Conservation (phyloP, 2,888 invertebrate species). For the Andrena camellia region DNA sequence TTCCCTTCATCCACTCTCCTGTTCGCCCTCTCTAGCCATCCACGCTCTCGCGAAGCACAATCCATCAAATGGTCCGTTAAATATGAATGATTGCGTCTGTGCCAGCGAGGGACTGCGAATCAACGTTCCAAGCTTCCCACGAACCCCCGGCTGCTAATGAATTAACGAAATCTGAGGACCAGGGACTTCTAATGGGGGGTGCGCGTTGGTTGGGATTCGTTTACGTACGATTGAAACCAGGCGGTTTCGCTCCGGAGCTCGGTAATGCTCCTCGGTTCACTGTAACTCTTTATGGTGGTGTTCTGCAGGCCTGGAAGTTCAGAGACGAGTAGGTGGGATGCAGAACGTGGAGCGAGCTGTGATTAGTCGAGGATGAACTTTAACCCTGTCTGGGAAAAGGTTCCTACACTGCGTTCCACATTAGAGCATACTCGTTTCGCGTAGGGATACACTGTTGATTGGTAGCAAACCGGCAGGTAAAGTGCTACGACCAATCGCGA, state of each 20-base stretch:
- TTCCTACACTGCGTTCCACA: too few relatives aligned
- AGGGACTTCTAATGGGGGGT: conserved; percentile 48
- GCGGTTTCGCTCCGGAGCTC: background rate
- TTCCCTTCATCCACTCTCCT: conserved; percentile 13
- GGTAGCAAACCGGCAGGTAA: too few relatives aligned
- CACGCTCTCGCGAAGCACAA: conserved; percentile 52
- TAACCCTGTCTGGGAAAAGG: background rate
- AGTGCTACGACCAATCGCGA: too few relatives aligned
- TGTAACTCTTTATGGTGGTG: background rate
- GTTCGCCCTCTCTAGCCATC: conserved; percentile 9
- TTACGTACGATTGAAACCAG: background rate
- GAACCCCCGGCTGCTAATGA: conserved; percentile 27
- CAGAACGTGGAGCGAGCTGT: background rate
- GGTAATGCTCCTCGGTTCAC: background rate
- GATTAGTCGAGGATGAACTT: background rate
- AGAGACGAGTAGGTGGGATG: background rate
- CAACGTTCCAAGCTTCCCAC: conserved; percentile 5
- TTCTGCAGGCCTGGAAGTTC: background rate
- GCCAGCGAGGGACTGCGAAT: conserved; percentile 30
- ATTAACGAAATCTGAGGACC: conserved; percentile 62
- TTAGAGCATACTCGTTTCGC: too few relatives aligned
- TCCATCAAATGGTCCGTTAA: conserved; percentile 77
- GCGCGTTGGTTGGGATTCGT: conserved; percentile 13
- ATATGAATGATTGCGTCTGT: conserved; percentile 70
- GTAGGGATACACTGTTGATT: too few relatives aligned